A percentile compares a stretch with the other conserved stretches of the same genome.
phyloP scores from a whole-genome alignment of 2,888 invertebrate genomes.

The Sialis fuliginosa region DNA sequence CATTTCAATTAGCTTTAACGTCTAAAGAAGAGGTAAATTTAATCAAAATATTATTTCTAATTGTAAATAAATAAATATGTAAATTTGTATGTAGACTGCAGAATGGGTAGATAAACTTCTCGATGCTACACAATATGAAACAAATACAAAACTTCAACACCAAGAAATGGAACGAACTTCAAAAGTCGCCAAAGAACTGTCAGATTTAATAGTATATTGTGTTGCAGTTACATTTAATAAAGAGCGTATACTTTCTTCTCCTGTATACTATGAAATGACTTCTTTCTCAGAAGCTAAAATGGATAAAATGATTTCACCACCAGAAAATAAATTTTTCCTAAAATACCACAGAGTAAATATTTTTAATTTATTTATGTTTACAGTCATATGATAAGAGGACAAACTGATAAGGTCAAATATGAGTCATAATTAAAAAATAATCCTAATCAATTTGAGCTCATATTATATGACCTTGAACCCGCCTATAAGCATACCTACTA shows the following conservation, averaged over 20 bases:
- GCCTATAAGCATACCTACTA: too few species aligned
- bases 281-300: constrained; percentile 95
- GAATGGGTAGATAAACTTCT: too few species aligned
- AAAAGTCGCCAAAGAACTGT: constrained; percentile 91
- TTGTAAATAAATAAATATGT: too few species aligned
- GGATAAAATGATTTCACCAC: constrained; percentile 73
- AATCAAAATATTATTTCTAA: too few species aligned
- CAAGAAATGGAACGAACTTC: constrained; percentile 78
- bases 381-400: too few species aligned
- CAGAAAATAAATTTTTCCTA: constrained; percentile 54
- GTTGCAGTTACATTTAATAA: constrained; percentile 71
- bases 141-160: constrained; percentile 29
- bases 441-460: neutral
- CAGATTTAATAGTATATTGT: constrained; percentile 91
- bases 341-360: constrained; percentile 48
- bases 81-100: too few species aligned
- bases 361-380: too few species aligned
- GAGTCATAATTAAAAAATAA: neutral
- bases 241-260: constrained; percentile 43
- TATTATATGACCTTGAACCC: too few species aligned
- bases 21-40: too few species aligned
- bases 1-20: too few species aligned
- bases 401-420: too few species aligned
- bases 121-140: too few species aligned
- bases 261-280: constrained; percentile 89